Percentiles rank a stretch among this genome's conserved stretches.
Evolutionary conservation across 2,888 invertebrate species (phyloP).

Genomic region (Drepanosiphum platanoidis): DNA sequence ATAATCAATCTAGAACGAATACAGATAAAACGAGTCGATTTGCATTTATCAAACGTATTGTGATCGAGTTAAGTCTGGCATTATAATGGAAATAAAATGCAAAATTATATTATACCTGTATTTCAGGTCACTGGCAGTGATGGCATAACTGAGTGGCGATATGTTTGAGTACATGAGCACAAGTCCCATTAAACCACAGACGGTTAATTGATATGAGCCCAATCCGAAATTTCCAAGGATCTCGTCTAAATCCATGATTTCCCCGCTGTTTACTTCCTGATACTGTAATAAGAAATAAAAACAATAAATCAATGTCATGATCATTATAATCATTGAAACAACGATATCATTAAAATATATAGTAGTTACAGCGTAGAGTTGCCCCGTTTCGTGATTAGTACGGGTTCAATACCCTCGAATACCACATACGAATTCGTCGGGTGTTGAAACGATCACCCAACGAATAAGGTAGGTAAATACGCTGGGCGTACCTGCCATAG

Average conservation of each 20-base stretch:
- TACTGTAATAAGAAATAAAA: not conserved
- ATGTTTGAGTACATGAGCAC: slow-evolving; percentile 75
- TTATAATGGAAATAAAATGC: too few relatives aligned
- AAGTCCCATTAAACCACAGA: slow-evolving; percentile 61
- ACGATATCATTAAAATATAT: not conserved
- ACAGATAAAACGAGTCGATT: not conserved
- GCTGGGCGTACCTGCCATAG: not conserved
- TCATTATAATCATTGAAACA: not conserved
- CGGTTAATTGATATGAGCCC: slow-evolving; percentile 62
- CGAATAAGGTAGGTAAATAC: not conserved
- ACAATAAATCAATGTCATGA: not conserved
- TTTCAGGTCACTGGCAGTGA: slow-evolving; percentile 75
- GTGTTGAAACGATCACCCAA: too few relatives aligned
- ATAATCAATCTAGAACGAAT: not conserved
- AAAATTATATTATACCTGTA: slow-evolving; percentile 73
- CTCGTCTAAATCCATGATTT: slow-evolving; percentile 73
- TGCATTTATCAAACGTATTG: not conserved
- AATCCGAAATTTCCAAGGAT: slow-evolving; percentile 69
- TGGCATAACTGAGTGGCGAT: slow-evolving; percentile 76
- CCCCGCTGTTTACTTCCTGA: slow-evolving; percentile 26
- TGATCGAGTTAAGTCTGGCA: not conserved
- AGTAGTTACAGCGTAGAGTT: not conserved
- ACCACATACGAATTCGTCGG: not conserved
- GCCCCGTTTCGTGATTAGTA: not conserved
- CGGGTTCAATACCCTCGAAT: not conserved